Percentiles rank a stretch among this genome's conserved stretches.
Evolutionary conservation across 2,888 invertebrate genomes (phyloP).

Genomic region (Trichopoda pennipes): DNA sequence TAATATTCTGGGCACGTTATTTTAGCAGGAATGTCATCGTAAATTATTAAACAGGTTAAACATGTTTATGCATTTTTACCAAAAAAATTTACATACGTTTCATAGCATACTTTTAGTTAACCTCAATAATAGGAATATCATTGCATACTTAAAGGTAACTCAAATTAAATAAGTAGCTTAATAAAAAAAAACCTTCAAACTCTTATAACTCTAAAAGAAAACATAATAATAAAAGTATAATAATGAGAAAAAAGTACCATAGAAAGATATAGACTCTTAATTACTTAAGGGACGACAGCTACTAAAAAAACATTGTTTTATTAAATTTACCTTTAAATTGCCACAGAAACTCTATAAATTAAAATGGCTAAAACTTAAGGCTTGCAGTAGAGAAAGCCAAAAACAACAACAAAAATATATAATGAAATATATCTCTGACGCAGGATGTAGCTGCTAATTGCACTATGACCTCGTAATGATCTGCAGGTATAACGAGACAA

Average conservation of each 20-base stretch:
- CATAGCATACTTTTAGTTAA: constrained; percentile 60
- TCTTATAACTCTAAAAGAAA: not conserved
- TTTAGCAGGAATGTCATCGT: constrained; percentile 52
- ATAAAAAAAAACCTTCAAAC: constrained; percentile 21
- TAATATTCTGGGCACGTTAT: constrained; percentile 62
- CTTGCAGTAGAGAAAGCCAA: constrained; percentile 44
- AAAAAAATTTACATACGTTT: constrained; percentile 23
- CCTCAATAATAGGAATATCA: constrained; percentile 53
- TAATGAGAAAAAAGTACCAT: not conserved
- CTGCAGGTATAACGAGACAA: constrained; percentile 56
- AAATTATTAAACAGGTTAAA: constrained; percentile 66
- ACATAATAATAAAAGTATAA: constrained; percentile 11
- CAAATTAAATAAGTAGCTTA: constrained; percentile 13
- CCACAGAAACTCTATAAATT: constrained; percentile 57
- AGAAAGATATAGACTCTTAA: constrained; percentile 28
- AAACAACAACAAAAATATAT: constrained; percentile 18
- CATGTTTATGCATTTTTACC: constrained; percentile 65
- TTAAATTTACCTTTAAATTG: constrained; percentile 61
- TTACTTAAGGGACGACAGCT: constrained; percentile 8
- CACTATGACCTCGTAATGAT: constrained; percentile 67
- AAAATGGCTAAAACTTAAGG: not conserved
- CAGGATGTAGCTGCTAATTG: constrained; percentile 66
- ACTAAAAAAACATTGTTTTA: constrained; percentile 32
- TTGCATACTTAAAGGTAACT: constrained; percentile 58
- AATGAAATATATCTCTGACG: constrained; percentile 27